Percentiles rank a stretch among this genome's conserved stretches.
Evolutionary conservation across 1,140 invertebrate genomes (phyloP).

Genomic region (Aricia agestis): DNA sequence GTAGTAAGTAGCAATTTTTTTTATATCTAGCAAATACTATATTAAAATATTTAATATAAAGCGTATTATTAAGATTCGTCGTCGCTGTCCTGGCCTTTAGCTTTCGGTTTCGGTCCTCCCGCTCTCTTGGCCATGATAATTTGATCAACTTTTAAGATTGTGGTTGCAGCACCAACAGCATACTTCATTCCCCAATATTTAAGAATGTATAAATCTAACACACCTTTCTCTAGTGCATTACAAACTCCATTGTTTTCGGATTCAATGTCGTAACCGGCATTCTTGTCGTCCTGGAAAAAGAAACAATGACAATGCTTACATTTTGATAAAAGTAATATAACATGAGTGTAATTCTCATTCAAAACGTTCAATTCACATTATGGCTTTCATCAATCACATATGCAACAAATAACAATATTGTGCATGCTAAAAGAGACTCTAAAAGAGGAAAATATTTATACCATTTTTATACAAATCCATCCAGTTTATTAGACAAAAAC

Average conservation of each 20-base stretch:
- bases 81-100: constrained; percentile 80
- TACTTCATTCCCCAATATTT: constrained; percentile 98
- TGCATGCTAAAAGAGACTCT: too few species aligned
- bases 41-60: constrained; percentile 16
- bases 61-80: constrained; percentile 78
- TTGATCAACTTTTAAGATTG: constrained; percentile 97
- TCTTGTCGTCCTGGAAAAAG: constrained; percentile 81
- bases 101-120: constrained; percentile 92
- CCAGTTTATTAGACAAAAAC: neutral
- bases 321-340: too few species aligned
- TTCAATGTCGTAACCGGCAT: constrained; percentile 92
- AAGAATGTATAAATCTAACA: constrained; percentile 90
- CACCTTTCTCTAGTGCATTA: constrained; percentile 85
- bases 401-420: too few species aligned
- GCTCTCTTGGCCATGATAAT: constrained; percentile 99
- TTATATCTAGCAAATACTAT: constrained; percentile 25
- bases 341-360: too few species aligned
- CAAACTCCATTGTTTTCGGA: constrained; percentile 81
- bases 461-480: too few species aligned
- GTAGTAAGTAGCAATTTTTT: constrained; percentile 9
- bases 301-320: too few species aligned
- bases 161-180: constrained; percentile 93
- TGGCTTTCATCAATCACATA: too few species aligned
- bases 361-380: too few species aligned
- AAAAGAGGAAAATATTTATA: too few species aligned